These are phyloP conservation scores for Gambusia holbrooki DNA, from an alignment of 2,113 vertebrate genomes.

Conservation along the genomic window DNA sequence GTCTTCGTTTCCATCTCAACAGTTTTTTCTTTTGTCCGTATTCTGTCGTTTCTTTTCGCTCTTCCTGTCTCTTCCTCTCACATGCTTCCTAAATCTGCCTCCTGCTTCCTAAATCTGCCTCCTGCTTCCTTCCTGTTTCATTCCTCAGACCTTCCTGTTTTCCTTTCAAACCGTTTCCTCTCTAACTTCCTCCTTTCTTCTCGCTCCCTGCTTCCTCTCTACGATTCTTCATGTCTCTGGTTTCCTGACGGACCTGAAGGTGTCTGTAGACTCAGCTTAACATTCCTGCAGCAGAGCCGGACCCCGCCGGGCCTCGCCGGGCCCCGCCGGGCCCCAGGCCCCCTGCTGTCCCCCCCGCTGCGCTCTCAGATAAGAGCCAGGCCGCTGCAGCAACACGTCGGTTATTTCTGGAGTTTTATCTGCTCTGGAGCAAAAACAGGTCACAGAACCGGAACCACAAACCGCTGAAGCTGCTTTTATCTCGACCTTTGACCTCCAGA, in stretches of 20 bases:
- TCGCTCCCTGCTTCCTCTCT: neutral
- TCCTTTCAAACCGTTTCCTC: neutral
- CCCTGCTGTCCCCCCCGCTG: constrained; percentile 32
- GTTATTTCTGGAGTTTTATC: constrained; percentile 13
- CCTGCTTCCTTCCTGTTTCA: neutral
- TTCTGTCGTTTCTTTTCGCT: too few relatives aligned
- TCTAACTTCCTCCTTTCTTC: neutral
- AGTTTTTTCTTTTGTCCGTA: too few relatives aligned
- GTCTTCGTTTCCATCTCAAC: neutral
- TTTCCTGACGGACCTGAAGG: neutral
- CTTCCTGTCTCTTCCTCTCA: neutral
- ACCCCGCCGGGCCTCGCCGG: too few relatives aligned
- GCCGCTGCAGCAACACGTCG: neutral
- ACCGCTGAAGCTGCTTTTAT: neutral
- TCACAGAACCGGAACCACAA: neutral
- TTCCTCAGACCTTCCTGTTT: neutral
- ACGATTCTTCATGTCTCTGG: too few relatives aligned
- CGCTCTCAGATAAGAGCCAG: constrained; percentile 53
- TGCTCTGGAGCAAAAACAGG: neutral
- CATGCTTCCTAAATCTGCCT: neutral
- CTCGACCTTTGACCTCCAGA: neutral
- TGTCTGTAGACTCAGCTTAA: constrained; percentile 54
- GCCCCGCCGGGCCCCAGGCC: neutral
- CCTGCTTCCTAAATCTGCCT: too few relatives aligned
- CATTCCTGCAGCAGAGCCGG: constrained; percentile 43